Evolutionary conservation across 2,113 vertebrate genomes (phyloP).

Genomic region (Callochromis pleurospilus): DNA sequence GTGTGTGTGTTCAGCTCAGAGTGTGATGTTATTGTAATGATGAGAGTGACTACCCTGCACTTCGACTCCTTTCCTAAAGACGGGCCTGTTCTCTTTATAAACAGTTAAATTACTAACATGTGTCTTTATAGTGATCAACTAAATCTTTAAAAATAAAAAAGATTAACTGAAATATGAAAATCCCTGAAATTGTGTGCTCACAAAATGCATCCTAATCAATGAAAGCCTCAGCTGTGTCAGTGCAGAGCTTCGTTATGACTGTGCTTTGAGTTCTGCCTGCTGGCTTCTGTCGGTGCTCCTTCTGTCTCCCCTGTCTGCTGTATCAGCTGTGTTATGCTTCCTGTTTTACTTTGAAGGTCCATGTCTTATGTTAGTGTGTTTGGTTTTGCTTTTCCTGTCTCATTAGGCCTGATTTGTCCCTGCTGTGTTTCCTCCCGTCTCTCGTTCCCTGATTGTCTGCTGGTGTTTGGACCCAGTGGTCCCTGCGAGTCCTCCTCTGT

Average conservation of each 20-base stretch:
- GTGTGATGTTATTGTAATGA: not conserved
- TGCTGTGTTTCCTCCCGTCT: not conserved
- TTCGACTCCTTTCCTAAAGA: not conserved
- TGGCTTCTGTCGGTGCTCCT: not conserved
- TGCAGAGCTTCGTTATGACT: not conserved
- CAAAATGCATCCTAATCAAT: too few relatives aligned
- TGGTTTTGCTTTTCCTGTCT: not conserved
- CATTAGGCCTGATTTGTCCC: not conserved
- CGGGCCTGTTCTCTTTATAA: not conserved
- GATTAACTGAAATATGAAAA: not conserved
- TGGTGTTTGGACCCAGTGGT: too few relatives aligned
- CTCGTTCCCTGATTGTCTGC: not conserved
- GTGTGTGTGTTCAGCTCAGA: rapidly evolving
- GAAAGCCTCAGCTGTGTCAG: too few relatives aligned
- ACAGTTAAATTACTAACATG: not conserved
- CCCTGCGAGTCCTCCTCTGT: too few relatives aligned
- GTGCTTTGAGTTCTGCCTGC: not conserved
- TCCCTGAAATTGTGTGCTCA: too few relatives aligned
- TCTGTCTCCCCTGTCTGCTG: not conserved
- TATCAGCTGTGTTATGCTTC: not conserved
- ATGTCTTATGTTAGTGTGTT: not conserved
- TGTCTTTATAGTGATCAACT: not conserved
- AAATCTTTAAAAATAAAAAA: not conserved
- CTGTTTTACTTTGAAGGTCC: not conserved
- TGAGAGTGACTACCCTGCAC: not conserved